A percentile compares a stretch with the other conserved stretches of the same genome.
Conservation (phyloP, 2,797 vertebrate genomes). For the Valencia hispanica region DNA sequence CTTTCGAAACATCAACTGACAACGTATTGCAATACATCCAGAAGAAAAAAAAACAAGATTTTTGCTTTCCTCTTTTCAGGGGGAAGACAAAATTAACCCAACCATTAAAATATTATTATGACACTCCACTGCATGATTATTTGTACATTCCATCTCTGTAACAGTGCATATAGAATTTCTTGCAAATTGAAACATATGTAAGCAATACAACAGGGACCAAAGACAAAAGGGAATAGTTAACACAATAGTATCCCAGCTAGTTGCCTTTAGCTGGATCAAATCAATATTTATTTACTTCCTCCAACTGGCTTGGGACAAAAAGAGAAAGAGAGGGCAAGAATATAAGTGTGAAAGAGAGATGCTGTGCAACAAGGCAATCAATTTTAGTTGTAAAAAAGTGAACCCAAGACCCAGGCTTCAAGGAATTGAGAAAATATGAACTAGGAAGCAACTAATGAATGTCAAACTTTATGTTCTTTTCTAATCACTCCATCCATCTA, state of each 20-base stretch:
- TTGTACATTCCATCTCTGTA: conserved; percentile 26
- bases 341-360: conserved; percentile 59
- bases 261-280: conserved; percentile 59
- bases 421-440: conserved; percentile 72
- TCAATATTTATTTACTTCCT: conserved; percentile 79
- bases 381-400: conserved; percentile 59
- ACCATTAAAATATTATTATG: neutral
- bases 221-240: conserved; percentile 62
- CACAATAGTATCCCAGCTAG: conserved; percentile 55
- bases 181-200: conserved; percentile 24
- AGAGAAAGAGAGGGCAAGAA: conserved; percentile 21
- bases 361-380: conserved; percentile 73
- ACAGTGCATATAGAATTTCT: conserved; percentile 29
- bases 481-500: conserved; percentile 76
- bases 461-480: conserved; percentile 61
- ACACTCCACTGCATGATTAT: conserved; percentile 5
- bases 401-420: conserved; percentile 45
- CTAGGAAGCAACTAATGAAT: conserved; percentile 72
- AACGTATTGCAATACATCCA: neutral
- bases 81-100: conserved; percentile 2
- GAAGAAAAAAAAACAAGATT: neutral
- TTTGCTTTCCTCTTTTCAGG: neutral
- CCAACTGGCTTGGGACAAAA: conserved; percentile 62
- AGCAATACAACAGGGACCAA: conserved; percentile 39
- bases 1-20: neutral